Percentiles rank a stretch among this genome's conserved stretches.
Evolutionary conservation across 1,140 invertebrate genomes (phyloP).

Genomic region (Euwallacea fornicatus): DNA sequence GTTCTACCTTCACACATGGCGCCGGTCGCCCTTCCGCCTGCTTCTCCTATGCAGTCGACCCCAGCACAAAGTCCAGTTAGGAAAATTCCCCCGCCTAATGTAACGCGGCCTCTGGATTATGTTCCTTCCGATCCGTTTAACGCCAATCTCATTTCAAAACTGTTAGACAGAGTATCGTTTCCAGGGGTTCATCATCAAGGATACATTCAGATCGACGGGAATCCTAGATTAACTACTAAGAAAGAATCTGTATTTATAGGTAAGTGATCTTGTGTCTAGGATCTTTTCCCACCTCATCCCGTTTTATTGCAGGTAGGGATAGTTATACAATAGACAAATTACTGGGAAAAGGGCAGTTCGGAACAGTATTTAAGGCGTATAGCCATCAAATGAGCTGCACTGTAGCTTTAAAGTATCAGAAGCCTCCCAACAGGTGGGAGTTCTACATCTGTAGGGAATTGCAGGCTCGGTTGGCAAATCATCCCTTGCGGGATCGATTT

Average conservation of each 20-base stretch:
- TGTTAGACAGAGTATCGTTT: constrained; percentile 59
- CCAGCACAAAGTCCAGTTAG: constrained; percentile 31
- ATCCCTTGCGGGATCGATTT: constrained; percentile 65
- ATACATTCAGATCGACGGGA: constrained; percentile 36
- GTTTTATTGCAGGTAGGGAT: constrained; percentile 55
- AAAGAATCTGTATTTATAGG: constrained; percentile 43
- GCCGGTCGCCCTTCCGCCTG: constrained; percentile 16
- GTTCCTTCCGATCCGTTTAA: constrained; percentile 58
- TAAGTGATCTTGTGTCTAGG: background rate
- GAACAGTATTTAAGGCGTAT: constrained; percentile 67
- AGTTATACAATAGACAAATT: constrained; percentile 69
- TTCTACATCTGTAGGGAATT: constrained; percentile 79
- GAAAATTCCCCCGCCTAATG: constrained; percentile 21
- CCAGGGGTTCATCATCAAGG: constrained; percentile 54
- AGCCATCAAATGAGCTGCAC: constrained; percentile 61
- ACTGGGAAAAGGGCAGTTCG: constrained; percentile 74
- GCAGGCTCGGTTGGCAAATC: constrained; percentile 64
- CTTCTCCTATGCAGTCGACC: constrained; percentile 30
- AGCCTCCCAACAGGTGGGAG: constrained; percentile 78
- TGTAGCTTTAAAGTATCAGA: constrained; percentile 75
- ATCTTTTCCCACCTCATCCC: background rate
- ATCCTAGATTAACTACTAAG: constrained; percentile 42
- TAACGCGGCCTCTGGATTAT: constrained; percentile 32
- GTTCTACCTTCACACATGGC: constrained; percentile 39
- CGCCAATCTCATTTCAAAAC: constrained; percentile 54